Conservation (phyloP, 2,888 invertebrate genomes). For the Euplexia lucipara region DNA sequence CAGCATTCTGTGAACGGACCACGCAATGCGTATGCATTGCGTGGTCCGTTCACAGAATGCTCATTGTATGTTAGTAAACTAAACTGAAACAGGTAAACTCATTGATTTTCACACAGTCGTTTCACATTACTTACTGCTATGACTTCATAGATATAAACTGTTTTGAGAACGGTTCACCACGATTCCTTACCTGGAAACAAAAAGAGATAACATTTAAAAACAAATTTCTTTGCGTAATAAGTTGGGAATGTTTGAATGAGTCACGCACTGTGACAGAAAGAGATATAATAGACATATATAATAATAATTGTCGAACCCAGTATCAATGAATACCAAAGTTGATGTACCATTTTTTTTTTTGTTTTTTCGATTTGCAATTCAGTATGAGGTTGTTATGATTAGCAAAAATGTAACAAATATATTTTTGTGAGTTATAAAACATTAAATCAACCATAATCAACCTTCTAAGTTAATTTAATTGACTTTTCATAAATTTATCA, state of each 20-base stretch:
- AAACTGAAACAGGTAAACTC: background rate
- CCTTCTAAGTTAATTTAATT: too few species aligned
- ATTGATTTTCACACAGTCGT: slow-evolving; percentile 7
- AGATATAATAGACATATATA: too few species aligned
- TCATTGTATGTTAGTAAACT: slow-evolving; percentile 7
- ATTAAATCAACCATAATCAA: too few species aligned
- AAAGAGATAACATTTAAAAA: slow-evolving; percentile 18
- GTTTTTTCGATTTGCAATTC: too few species aligned
- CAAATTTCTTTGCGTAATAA: background rate
- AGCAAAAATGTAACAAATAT: too few species aligned
- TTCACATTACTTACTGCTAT: slow-evolving; percentile 37
- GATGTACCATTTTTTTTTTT: background rate
- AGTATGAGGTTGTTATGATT: too few species aligned
- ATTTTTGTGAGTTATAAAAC: too few species aligned
- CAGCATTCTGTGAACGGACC: too few species aligned
- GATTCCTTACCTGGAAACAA: slow-evolving; percentile 57
- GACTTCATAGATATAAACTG: slow-evolving; percentile 17
- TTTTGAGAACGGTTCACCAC: slow-evolving; percentile 44
- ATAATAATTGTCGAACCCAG: background rate
- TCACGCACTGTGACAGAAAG: background rate
- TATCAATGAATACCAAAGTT: background rate
- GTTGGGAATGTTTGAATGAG: background rate
- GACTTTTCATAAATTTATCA: too few species aligned
- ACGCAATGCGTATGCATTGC: background rate
- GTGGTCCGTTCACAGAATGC: background rate